Base-by-base conservation (phyloP, 2,797 vertebrate genomes). In the Anguilla obscura region DNA sequence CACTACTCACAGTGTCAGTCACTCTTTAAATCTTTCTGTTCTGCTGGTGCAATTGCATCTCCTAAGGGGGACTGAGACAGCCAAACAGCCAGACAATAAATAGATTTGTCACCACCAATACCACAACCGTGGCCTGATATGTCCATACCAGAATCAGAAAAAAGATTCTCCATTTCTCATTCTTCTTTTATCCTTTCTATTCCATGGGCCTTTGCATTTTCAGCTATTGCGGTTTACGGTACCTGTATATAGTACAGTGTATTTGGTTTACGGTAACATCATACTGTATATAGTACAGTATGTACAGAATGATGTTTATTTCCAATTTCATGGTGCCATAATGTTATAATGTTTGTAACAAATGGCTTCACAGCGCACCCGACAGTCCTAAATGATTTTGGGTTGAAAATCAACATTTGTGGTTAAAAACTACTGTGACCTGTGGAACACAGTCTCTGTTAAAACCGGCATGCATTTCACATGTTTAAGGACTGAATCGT, bases 401-500 rank as follows among this genome's bases (percentile, higher is more conserved):
- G 36, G 71, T 27, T 14, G 33, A 76, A 69, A 36, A 14, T 36
- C 8, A 74, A 74, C 1, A 74, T 30, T 12, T 16, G 16, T 14
- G 30, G 4, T 8, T 12, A 33, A 74, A 74, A 74, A 74, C 69
- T 3, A 33, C 30, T 74, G 69, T 74, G 69, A 30, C 10, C 12
- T 74, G 30, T 69, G 30, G 14, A 30, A 69, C 66, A 8, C 66
- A 27, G 66, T n/a, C 66, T 69, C 69, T 33, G 3, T 30, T 33
- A 30, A 74, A 33, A 74, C 5, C 14, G 21, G 8, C 24, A 45
- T 24, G 60, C 36, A 27, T 40, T 48, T 85, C n/a, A 74, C 18
- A 79, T 85, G 83, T 66, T 89, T 79, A 74, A 52, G 52, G 48
- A 63, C 76, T 54, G 86, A 87, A 85, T 89, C 54, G 33, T 87